Evolutionary conservation across 2,888 invertebrate genomes (phyloP), one percentile per base, ranked within the genome.

Genomic region (Drosophila acutilabella): DNA sequence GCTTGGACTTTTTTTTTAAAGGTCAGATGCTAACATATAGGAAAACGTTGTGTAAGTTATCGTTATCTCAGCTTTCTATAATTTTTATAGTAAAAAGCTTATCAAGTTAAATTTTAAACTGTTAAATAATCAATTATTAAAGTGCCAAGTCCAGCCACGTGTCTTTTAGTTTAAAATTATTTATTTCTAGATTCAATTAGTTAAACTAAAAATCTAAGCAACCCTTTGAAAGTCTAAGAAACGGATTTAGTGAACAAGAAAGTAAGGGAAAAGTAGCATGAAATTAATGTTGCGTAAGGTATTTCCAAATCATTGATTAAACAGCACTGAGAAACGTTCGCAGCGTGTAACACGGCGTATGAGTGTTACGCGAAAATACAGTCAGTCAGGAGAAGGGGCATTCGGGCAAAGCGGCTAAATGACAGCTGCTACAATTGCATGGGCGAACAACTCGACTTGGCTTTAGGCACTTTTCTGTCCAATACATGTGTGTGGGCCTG

Each of bases 271-370:
- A 14, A 65, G 62, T 68, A 62, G 79, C 74, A 64, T 74, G 71
- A 80, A 82, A 82, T 85, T 82, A 85, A 85, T 85, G 85, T 88
- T 88, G 78, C 75, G 82, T 78, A 88, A 85, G 71, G 71, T 77
- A 86, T 87, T 84, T 85, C 89, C 85, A 59, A 85, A 88, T 85
- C 85, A 85, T 85, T 85, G 89, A 89, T 85, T 85, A 82, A 59
- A 68, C 74, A 57, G 68, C 78, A 50, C 57, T 64, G 67, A 50
- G 52, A 30, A 40, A 48, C 38, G 44, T 36, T 36, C 44, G 48
- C 41, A 47, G 33, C 36, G 77, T 67, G 47, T 58, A 67, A 74
- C 78, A 53, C 40, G 74, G 78, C 88, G 83, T 83, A 83, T 88
- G 84, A 88, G 87, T 83, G 75, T 36, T 73, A 36, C 79, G 81